Evolutionary conservation across 2,888 invertebrate genomes (phyloP).

Genomic region (Lamproptera curius): DNA sequence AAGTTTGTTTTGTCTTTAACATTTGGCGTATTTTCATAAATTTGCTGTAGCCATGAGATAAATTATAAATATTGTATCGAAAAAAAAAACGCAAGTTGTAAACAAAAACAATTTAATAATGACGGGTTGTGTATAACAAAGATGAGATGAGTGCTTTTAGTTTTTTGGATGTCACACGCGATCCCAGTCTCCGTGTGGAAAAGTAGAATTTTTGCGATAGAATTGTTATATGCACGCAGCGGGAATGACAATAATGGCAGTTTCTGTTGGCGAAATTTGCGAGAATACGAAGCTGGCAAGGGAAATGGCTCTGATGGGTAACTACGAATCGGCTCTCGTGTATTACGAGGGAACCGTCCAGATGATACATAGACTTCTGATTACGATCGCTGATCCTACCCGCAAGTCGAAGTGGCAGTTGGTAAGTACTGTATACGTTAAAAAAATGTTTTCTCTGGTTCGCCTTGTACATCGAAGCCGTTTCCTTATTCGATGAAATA

Average conservation of each 20-base stretch:
- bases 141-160: constrained; percentile 50
- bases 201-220: constrained; percentile 44
- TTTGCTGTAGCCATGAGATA: constrained; percentile 49
- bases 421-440: constrained; percentile 69
- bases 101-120: constrained; percentile 36
- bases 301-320: constrained; percentile 96
- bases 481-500: constrained; percentile 65
- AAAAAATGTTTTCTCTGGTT: constrained; percentile 33
- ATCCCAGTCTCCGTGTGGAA: constrained; percentile 42
- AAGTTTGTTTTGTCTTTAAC: constrained; percentile 64
- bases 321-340: constrained; percentile 95
- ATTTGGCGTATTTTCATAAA: constrained; percentile 46
- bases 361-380: constrained; percentile 91
- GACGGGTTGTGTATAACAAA: constrained; percentile 43
- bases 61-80: constrained; percentile 36
- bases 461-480: constrained; percentile 56
- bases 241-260: constrained; percentile 90
- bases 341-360: constrained; percentile 96
- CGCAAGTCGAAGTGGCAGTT: constrained; percentile 94
- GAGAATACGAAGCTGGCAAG: constrained; percentile 96
- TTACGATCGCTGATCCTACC: constrained; percentile 87
- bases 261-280: constrained; percentile 93
- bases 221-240: constrained; percentile 71
- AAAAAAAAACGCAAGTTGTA: constrained; percentile 31
- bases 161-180: constrained; percentile 57